Conservation (phyloP, 2,888 invertebrate species). For the Dicyrtoma fusca region DNA sequence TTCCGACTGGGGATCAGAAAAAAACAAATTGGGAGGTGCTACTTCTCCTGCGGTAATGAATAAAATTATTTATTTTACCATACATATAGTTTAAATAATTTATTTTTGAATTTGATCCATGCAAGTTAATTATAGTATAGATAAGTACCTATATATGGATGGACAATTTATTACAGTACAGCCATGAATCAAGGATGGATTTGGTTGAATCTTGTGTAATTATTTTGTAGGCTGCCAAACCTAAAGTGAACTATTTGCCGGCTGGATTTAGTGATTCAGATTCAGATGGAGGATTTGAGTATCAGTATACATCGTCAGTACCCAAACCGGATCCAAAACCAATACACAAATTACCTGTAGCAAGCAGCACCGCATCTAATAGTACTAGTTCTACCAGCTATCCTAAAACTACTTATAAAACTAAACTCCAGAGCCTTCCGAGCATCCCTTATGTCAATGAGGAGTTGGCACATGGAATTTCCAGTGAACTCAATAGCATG, state of each 20-base stretch:
- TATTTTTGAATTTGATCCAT: no score
- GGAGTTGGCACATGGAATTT: not conserved
- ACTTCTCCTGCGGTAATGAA: no score
- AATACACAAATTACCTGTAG: not conserved
- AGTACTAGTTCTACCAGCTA: not conserved
- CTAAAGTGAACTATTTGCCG: slow-evolving; percentile 4
- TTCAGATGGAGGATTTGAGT: slow-evolving; percentile 18
- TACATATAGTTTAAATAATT: no score
- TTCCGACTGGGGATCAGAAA: no score
- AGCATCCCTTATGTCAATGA: slow-evolving; percentile 14
- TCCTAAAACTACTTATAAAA: not conserved
- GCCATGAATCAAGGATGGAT: no score
- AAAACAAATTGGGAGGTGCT: no score
- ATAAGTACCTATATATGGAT: no score
- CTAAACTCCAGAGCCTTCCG: not conserved
- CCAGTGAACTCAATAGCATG: slow-evolving; percentile 2
- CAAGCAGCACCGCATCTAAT: not conserved
- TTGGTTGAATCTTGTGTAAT: no score
- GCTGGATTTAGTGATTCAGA: slow-evolving; percentile 31
- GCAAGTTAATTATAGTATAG: no score
- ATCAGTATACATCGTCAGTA: not conserved
- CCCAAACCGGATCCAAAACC: not conserved
- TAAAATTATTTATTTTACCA: no score
- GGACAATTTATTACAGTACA: no score
- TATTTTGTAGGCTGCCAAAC: no score